Base-by-base conservation (phyloP, 2,113 vertebrate genomes). In the Periophthalmodon schlosseri region DNA sequence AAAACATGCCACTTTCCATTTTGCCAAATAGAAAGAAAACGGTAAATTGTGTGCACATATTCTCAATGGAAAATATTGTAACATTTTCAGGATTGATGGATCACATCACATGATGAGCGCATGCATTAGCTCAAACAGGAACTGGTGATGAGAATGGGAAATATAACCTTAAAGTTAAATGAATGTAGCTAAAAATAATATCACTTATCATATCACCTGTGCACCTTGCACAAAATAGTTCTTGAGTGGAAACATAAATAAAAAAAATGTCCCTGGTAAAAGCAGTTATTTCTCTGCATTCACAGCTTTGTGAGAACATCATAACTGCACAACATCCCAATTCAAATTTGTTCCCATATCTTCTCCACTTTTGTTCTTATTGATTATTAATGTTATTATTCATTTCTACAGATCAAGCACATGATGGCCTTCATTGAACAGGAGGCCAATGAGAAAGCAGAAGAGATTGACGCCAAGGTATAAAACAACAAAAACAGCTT, bases 371-470 rank as follows among this genome's bases (percentile, higher is more conserved):
- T 5, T 60, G 57, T 60, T 33, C 58, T 15, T 34, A 10, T 64
- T 20, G 2, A 23, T 71, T 12, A 60, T 8, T 44, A 16, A 18
- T 56, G 1, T 68, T 52, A 70, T 8, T 76, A 3, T 60, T 28
- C 8, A 34, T 63, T 63, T 80, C 84, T 77, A 11, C 74, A 99
- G 98, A 99, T 99, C 91, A 99, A 99, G 79, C 97, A 99, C 86
- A 99, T 99, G 97, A 99, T 99, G 98, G 98, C 98, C 94, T 99
- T 99, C 93, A 99, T 99, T 18, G 97, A 99, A 83, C 97, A 99
- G 90, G 98, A 99, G 91, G 97, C 98, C 89, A 99, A 97, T 79
- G 98, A 99, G 88, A 99, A 99, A 87, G 97, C 98, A 69, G 97
- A 99, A 87, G 98, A 99, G 91, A 99, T 99, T 71, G 98, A 99